Percentiles rank a stretch among this genome's conserved stretches.
These are phyloP conservation scores for Cynodonichthys magdalenae DNA, from an alignment of 2,797 vertebrate genomes.

Conservation along the genomic window DNA sequence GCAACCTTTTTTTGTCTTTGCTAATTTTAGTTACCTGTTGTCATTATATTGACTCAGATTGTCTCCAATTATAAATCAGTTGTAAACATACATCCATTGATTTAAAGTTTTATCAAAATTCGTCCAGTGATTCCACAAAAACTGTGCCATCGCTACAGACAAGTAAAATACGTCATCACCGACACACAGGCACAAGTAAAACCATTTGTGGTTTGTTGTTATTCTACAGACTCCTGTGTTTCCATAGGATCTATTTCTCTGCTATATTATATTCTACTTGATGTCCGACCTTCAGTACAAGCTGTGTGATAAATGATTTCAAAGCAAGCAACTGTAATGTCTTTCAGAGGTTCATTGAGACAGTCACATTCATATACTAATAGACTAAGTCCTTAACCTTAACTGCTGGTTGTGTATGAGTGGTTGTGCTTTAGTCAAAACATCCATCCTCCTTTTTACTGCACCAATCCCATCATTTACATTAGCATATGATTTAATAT, in stretches of 20 bases:
- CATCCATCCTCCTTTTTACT: conserved; percentile 46
- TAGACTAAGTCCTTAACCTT: conserved; percentile 30
- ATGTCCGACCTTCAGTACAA: conserved; percentile 36
- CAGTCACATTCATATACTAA: conserved; percentile 15
- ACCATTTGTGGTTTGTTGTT: neutral
- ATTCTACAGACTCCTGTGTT: neutral
- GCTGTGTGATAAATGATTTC: conserved; percentile 44
- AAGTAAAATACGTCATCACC: too few species aligned
- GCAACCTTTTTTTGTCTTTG: too few species aligned
- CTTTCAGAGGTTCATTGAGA: conserved; percentile 31
- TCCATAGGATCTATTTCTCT: conserved; percentile 1
- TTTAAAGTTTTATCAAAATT: too few species aligned
- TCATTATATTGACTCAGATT: too few species aligned
- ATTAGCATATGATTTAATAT: conserved; percentile 36
- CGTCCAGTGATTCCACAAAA: neutral
- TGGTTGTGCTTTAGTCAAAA: conserved; percentile 35
- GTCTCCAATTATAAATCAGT: too few species aligned
- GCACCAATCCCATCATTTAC: conserved; percentile 31
- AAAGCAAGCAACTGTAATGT: conserved; percentile 37
- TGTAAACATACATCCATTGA: too few species aligned
- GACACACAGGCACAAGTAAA: too few species aligned
- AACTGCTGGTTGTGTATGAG: conserved; percentile 29
- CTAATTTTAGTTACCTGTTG: too few species aligned
- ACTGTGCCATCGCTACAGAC: neutral
- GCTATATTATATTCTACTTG: conserved; percentile 29